Evolutionary conservation across 1,140 invertebrate genomes (phyloP), one percentile per base, ranked within the genome.

Genomic region (Bombus vancouverensis): DNA sequence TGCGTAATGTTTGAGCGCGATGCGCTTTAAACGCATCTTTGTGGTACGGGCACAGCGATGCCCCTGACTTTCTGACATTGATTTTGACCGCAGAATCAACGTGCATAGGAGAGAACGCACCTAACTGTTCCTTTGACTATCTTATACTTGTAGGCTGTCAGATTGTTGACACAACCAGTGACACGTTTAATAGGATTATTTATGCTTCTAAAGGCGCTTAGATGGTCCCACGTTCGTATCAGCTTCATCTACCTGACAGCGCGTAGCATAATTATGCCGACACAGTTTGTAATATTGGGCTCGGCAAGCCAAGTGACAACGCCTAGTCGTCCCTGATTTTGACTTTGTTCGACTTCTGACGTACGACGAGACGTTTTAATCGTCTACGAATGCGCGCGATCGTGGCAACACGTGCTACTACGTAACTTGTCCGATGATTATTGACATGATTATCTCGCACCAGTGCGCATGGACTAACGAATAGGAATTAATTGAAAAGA

Each of bases 111-210:
- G 59, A 37, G 70, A 79, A 75, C 84, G 28, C 78, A 59, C 57
- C 70, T 76, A 76, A 37, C 66, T 74, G 85, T 78, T 78, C 82
- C 78, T 72, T 72, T 70, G 44, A 72, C 53, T 72, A 90, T 93
- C 90, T 91, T 92, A 91, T 92, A 83, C 90, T 90, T 92, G 92
- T 92, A 83, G 88, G 65, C 83, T 93, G 92, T 93, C 91, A 90
- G 92, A 94, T 93, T 93, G 93, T 93, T 93, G 92, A 93, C 93
- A 92, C 85, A 91, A 82, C 79, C 90, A 92, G 90, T 92, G 92
- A 94, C 92, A 93, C 91, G 90, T 93, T 93, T 93, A 94, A 94
- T 94, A 92, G 93, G 93, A 94, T 94, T 94, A 94, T 94, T 94
- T 93, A 93, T 94, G 91, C 92, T 87, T 85, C 87, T 77, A 89